Evolutionary conservation across 2,888 invertebrate species (phyloP).

Genomic region (Sminthurinus aureus): DNA sequence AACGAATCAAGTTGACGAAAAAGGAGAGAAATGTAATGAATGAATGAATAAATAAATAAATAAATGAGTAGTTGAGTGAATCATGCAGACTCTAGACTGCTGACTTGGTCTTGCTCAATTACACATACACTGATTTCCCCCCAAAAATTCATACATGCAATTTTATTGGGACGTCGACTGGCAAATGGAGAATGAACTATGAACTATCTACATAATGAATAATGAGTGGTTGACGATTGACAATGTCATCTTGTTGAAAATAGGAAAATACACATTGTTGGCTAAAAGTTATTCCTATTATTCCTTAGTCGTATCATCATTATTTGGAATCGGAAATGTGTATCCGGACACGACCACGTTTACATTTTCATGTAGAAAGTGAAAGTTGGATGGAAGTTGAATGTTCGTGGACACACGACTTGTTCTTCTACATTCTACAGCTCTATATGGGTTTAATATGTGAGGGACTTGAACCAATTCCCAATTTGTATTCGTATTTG

Average conservation of each 20-base stretch:
- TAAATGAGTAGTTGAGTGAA: slow-evolving; percentile 8
- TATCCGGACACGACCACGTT: slow-evolving; percentile 4
- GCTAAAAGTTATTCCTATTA: not conserved
- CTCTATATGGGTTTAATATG: slow-evolving; percentile 14
- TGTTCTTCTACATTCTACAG: slow-evolving; percentile 9
- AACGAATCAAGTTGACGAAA: slow-evolving; percentile 13
- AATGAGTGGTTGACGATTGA: slow-evolving; percentile 34
- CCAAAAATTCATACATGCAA: not conserved
- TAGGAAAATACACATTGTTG: slow-evolving; percentile 43
- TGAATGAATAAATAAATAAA: not conserved
- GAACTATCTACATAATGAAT: slow-evolving; percentile 1
- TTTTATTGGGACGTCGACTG: not conserved
- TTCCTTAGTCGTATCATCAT: slow-evolving; percentile 16
- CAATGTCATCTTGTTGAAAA: slow-evolving; percentile 35
- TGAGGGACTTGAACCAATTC: slow-evolving; percentile 23
- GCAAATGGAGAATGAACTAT: not conserved
- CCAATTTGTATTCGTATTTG: slow-evolving; percentile 24
- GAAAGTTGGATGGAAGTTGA: too few relatives aligned
- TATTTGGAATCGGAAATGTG: slow-evolving; percentile 35
- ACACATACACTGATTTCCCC: not conserved
- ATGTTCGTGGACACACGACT: slow-evolving; percentile 18
- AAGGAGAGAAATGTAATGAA: not conserved
- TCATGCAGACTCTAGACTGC: slow-evolving; percentile 14
- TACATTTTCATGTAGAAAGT: too few relatives aligned
- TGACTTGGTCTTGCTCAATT: slow-evolving; percentile 22